These are phyloP conservation scores for Tachina grossa DNA, from an alignment of 2,888 invertebrate species.

Conservation along the genomic window DNA sequence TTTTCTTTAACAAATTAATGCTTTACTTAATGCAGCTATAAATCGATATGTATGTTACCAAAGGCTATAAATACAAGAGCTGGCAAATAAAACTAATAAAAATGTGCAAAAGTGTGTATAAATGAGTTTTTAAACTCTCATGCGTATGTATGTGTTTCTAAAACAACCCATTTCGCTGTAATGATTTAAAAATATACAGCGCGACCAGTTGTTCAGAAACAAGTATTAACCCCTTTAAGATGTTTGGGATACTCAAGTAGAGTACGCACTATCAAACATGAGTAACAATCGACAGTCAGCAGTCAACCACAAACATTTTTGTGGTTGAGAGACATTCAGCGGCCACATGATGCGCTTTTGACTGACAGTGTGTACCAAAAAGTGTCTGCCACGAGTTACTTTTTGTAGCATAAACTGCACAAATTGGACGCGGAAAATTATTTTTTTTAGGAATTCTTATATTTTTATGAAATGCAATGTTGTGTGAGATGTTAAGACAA, in stretches of 20 bases:
- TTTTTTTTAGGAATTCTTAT: too few relatives aligned
- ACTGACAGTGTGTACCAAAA: too few relatives aligned
- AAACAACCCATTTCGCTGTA: conserved; percentile 43
- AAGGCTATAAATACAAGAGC: conserved; percentile 48
- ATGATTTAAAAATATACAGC: conserved; percentile 38
- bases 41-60: conserved; percentile 59
- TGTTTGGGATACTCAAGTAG: background rate
- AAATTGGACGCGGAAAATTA: too few relatives aligned
- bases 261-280: too few relatives aligned
- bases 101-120: background rate
- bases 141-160: conserved; percentile 37
- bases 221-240: conserved; percentile 11
- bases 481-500: too few relatives aligned
- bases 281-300: background rate
- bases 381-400: too few relatives aligned
- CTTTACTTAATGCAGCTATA: conserved; percentile 51
- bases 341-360: too few relatives aligned
- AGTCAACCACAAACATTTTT: background rate
- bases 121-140: too few relatives aligned
- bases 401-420: too few relatives aligned
- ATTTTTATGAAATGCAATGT: too few relatives aligned
- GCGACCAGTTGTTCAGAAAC: conserved; percentile 23
- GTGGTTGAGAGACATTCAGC: background rate
- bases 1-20: conserved; percentile 53
- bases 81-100: conserved; percentile 17